phyloP scores from a whole-genome alignment of 2,888 invertebrate species.

The Dermolepida albohirtum region DNA sequence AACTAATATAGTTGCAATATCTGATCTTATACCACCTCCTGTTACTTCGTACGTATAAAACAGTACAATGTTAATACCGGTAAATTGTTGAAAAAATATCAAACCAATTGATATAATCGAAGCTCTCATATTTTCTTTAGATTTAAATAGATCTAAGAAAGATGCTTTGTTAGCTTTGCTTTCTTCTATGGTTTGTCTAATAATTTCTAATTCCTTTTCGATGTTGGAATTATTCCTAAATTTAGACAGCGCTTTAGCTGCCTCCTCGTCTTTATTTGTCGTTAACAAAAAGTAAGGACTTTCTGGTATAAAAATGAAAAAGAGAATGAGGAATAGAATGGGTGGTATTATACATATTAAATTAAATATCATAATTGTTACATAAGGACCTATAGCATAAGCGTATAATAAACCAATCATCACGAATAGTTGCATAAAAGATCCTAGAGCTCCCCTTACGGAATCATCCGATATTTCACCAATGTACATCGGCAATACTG shows the following conservation, averaged over 20 bases:
- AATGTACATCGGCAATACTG: slow-evolving; percentile 84
- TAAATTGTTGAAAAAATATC: slow-evolving; percentile 58
- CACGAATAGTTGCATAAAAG: slow-evolving; percentile 76
- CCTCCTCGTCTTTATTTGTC: slow-evolving; percentile 71
- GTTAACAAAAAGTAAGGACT: slow-evolving; percentile 77
- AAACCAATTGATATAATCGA: slow-evolving; percentile 60
- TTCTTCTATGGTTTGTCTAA: slow-evolving; percentile 55
- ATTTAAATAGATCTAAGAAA: slow-evolving; percentile 56
- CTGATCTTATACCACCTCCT: slow-evolving; percentile 65
- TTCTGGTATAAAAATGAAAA: slow-evolving; percentile 83
- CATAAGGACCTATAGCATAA: slow-evolving; percentile 77
- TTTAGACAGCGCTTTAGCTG: slow-evolving; percentile 73
- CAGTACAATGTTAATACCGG: slow-evolving; percentile 81
- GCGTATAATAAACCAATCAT: slow-evolving; percentile 74
- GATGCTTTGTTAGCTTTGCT: slow-evolving; percentile 55
- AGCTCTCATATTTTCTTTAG: slow-evolving; percentile 61
- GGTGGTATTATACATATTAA: slow-evolving; percentile 72
- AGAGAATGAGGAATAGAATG: slow-evolving; percentile 64
- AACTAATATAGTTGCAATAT: slow-evolving; percentile 81
- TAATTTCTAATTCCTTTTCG: slow-evolving; percentile 70
- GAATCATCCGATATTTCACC: slow-evolving; percentile 86
- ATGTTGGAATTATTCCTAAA: slow-evolving; percentile 70
- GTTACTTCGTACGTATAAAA: slow-evolving; percentile 79
- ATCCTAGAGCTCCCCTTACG: slow-evolving; percentile 84
- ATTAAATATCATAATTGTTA: slow-evolving; percentile 73